Conservation (phyloP, 2,888 invertebrate species). For the Coleophora deauratella region DNA sequence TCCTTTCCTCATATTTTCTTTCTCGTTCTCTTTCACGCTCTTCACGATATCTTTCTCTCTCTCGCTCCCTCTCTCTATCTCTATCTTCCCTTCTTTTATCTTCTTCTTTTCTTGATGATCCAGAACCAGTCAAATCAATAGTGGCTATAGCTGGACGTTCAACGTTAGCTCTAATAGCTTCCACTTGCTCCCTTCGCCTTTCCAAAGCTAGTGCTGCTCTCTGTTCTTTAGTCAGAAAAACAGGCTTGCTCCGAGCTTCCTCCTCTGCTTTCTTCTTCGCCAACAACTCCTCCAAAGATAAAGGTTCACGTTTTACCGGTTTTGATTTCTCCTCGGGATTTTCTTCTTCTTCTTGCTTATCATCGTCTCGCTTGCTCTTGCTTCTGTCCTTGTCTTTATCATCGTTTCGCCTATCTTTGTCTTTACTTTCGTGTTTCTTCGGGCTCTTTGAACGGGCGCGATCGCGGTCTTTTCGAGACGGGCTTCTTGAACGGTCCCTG, state of each 20-base stretch:
- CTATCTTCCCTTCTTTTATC: constrained; percentile 53
- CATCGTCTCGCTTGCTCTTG: constrained; percentile 46
- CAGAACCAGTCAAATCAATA: constrained; percentile 66
- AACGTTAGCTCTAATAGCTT: constrained; percentile 81
- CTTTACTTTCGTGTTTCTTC: constrained; percentile 56
- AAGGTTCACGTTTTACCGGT: constrained; percentile 79
- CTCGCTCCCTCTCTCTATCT: constrained; percentile 59
- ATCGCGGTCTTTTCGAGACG: constrained; percentile 41
- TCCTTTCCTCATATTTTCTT: constrained; percentile 67
- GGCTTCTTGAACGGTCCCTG: constrained; percentile 44
- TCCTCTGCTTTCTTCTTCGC: constrained; percentile 98
- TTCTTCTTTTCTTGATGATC: constrained; percentile 63
- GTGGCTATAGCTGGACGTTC: constrained; percentile 61
- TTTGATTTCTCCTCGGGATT: constrained; percentile 46
- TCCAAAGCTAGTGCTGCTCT: constrained; percentile 92
- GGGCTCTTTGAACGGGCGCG: constrained; percentile 48
- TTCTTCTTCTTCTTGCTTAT: constrained; percentile 49
- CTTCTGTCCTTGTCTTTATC: constrained; percentile 61
- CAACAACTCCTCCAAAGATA: constrained; percentile 95
- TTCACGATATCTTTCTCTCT: constrained; percentile 59
- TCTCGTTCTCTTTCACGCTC: constrained; percentile 53
- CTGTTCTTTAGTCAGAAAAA: constrained; percentile 97
- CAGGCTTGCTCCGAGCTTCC: constrained; percentile 95
- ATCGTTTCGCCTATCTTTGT: constrained; percentile 46
- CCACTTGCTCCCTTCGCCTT: constrained; percentile 91